Evolutionary conservation across 2,888 invertebrate species (phyloP).

Genomic region (Mythimna vitellina): DNA sequence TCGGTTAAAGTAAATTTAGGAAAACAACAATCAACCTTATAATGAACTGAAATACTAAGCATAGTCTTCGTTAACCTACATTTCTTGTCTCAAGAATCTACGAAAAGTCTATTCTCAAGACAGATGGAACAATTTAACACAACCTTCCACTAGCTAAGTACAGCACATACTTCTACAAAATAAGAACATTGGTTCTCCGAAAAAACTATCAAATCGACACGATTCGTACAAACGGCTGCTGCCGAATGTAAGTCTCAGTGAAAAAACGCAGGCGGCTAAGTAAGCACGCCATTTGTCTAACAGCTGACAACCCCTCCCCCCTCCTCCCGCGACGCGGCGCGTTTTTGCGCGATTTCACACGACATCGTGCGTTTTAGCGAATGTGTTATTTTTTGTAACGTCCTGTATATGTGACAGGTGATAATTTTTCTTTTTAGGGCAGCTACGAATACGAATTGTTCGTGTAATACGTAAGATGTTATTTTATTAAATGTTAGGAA

Average conservation of each 20-base stretch:
- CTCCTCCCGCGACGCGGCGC: constrained; percentile 34
- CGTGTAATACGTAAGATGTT: constrained; percentile 16
- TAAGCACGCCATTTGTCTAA: constrained; percentile 70
- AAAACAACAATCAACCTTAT: not conserved
- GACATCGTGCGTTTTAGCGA: constrained; percentile 62
- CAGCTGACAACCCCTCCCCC: constrained; percentile 59
- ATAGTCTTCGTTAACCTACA: not conserved
- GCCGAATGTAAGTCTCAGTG: constrained; percentile 46
- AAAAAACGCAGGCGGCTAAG: constrained; percentile 67
- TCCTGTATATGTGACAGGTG: constrained; percentile 65
- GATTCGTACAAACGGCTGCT: constrained; percentile 46
- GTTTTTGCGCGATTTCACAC: constrained; percentile 63
- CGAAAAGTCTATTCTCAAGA: not conserved
- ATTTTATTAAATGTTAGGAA: constrained; percentile 26
- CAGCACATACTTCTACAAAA: constrained; percentile 35
- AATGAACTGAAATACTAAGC: not conserved
- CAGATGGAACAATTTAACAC: constrained; percentile 15
- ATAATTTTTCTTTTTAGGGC: constrained; percentile 59
- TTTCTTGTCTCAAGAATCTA: not conserved
- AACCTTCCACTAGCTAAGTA: constrained; percentile 2
- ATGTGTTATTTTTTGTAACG: constrained; percentile 67
- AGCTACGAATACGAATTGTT: constrained; percentile 20
- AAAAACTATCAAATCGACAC: constrained; percentile 48
- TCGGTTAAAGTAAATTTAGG: too few relatives aligned
- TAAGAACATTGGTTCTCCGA: constrained; percentile 34